Evolutionary conservation across 1,140 invertebrate genomes (phyloP).

Genomic region (Orius insidiosus): DNA sequence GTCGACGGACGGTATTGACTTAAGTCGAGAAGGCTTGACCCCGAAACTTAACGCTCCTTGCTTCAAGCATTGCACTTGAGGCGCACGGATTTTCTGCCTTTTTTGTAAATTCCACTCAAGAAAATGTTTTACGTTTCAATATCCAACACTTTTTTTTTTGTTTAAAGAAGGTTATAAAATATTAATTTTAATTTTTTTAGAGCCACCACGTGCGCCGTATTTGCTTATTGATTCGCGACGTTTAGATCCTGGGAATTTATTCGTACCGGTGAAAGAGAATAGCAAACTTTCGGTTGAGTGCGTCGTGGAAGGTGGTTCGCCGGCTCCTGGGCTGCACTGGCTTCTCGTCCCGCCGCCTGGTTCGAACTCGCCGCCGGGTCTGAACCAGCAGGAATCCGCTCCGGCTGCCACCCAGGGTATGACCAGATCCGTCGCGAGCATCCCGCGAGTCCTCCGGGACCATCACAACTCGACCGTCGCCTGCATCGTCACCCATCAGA

Average conservation of each 20-base stretch:
- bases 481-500: constrained; percentile 53
- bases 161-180: neutral
- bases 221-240: constrained; percentile 60
- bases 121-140: too few species aligned
- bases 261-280: constrained; percentile 64
- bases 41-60: too few species aligned
- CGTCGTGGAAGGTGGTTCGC: constrained; percentile 65
- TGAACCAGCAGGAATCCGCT: constrained; percentile 22
- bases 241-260: constrained; percentile 63
- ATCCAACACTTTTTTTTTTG: too few species aligned
- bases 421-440: constrained; percentile 41
- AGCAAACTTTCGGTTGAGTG: constrained; percentile 61
- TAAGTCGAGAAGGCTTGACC: too few species aligned
- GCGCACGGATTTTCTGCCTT: neutral
- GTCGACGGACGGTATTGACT: too few species aligned
- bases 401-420: constrained; percentile 15
- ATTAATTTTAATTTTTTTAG: constrained; percentile 31
- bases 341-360: constrained; percentile 32
- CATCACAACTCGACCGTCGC: constrained; percentile 58
- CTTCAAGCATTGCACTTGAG: too few species aligned
- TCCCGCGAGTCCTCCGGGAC: constrained; percentile 44
- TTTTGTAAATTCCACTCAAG: too few species aligned
- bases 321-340: constrained; percentile 53
- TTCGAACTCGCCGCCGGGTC: constrained; percentile 27
- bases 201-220: constrained; percentile 57